A percentile compares a stretch with the other conserved stretches of the same genome.
Conservation (phyloP, 2,888 invertebrate genomes). For the Anarsia innoxiella region DNA sequence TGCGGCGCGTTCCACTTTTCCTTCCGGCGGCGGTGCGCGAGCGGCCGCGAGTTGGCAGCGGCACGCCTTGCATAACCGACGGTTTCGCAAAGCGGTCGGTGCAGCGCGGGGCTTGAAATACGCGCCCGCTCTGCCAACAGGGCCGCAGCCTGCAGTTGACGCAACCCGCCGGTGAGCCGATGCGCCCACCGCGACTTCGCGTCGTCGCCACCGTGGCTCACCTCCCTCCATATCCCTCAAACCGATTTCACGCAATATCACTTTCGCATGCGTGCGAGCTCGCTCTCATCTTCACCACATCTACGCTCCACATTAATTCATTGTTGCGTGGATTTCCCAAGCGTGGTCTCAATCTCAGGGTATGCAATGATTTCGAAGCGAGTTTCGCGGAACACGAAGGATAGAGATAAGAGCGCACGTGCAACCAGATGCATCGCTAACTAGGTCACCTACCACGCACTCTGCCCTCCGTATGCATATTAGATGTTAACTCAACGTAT, state of each 20-base stretch:
- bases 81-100: slow-evolving; percentile 71
- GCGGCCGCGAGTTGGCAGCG: slow-evolving; percentile 69
- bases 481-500: slow-evolving; percentile 16
- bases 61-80: slow-evolving; percentile 71
- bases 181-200: slow-evolving; percentile 21
- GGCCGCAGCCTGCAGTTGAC: slow-evolving; percentile 48
- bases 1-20: slow-evolving; percentile 74
- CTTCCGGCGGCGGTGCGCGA: slow-evolving; percentile 60
- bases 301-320: slow-evolving; percentile 35
- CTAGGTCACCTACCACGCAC: slow-evolving; percentile 59
- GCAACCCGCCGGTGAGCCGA: slow-evolving; percentile 34
- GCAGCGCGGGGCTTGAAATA: slow-evolving; percentile 70
- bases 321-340: slow-evolving; percentile 17
- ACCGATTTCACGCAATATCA: slow-evolving; percentile 58
- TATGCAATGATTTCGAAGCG: slow-evolving; percentile 21
- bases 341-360: slow-evolving; percentile 17
- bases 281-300: slow-evolving; percentile 55
- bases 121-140: slow-evolving; percentile 57
- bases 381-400: slow-evolving; percentile 27
- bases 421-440: slow-evolving; percentile 53
- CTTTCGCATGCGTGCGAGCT: slow-evolving; percentile 57
- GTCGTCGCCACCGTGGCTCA: slow-evolving; percentile 16
- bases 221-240: slow-evolving; percentile 42
- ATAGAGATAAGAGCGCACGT: slow-evolving; percentile 44
- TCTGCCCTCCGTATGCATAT: slow-evolving; percentile 53